Evolutionary conservation across 2,797 vertebrate genomes (phyloP).

Genomic region (Threskiornis aethiopicus): DNA sequence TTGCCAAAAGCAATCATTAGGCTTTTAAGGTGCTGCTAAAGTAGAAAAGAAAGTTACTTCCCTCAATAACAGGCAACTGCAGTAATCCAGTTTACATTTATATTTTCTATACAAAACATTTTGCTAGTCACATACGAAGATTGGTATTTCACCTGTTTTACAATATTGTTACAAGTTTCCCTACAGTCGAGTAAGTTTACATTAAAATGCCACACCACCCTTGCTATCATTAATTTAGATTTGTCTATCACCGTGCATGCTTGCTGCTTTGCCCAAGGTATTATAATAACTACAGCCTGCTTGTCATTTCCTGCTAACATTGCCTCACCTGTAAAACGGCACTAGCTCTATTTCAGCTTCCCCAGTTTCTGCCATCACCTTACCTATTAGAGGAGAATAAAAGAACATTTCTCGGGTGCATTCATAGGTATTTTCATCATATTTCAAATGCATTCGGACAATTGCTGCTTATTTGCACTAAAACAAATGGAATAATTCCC

Average conservation of each 20-base stretch:
- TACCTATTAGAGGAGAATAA: conserved; percentile 57
- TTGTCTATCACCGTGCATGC: conserved; percentile 73
- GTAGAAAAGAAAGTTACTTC: conserved; percentile 1
- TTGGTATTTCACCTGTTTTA: conserved; percentile 19
- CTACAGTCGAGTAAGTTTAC: conserved; percentile 49
- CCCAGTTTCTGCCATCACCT: conserved; percentile 29
- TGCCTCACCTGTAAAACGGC: conserved; percentile 71
- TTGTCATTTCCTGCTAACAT: conserved; percentile 69
- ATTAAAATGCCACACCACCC: conserved; percentile 71
- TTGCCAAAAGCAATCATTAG: conserved; percentile 49
- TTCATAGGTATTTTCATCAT: conserved; percentile 53
- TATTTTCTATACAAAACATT: conserved; percentile 34
- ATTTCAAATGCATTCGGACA: conserved; percentile 38
- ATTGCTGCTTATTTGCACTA: conserved; percentile 35
- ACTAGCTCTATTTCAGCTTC: conserved; percentile 60
- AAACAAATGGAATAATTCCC: conserved; percentile 34
- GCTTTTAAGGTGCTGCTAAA: conserved; percentile 51
- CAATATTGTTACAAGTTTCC: conserved; percentile 53
- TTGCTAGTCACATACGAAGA: background rate
- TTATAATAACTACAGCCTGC: conserved; percentile 73
- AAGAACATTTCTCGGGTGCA: conserved; percentile 55
- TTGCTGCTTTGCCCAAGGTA: conserved; percentile 76
- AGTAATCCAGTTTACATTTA: conserved; percentile 7
- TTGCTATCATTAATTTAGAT: conserved; percentile 75
- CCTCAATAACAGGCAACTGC: conserved; percentile 4